Conservation (phyloP, 2,113 vertebrate species). For the Pantherophis guttatus region DNA sequence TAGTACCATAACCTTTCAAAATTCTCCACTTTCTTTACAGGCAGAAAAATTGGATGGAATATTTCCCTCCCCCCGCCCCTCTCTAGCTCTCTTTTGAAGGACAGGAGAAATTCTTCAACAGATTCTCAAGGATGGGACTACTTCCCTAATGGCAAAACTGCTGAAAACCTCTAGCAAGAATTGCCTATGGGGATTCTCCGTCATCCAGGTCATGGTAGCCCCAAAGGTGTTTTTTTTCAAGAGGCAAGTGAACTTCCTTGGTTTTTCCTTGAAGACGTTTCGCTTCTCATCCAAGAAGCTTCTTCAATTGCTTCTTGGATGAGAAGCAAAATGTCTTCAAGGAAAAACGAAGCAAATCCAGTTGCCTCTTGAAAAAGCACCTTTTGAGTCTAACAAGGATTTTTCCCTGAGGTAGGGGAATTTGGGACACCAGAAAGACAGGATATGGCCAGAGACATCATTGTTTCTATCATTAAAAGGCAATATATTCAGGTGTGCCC, state of each 20-base stretch:
- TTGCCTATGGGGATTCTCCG: background rate
- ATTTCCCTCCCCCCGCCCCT: background rate
- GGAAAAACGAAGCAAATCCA: background rate
- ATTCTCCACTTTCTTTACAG: background rate
- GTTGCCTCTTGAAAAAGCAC: background rate
- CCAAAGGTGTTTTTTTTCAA: background rate
- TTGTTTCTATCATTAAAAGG: background rate
- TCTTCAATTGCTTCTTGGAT: background rate
- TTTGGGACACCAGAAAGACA: background rate
- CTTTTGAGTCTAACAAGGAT: background rate
- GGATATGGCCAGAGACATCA: background rate
- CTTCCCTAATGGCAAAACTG: background rate
- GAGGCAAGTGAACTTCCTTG: background rate
- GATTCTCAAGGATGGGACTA: background rate
- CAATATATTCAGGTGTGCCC: background rate
- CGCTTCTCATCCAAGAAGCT: background rate
- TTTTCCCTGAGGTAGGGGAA: background rate
- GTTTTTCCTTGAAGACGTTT: background rate
- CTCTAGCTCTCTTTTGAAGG: background rate
- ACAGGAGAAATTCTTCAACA: background rate
- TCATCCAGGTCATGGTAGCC: background rate
- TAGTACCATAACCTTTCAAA: background rate
- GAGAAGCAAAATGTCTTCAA: background rate
- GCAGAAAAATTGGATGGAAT: background rate
- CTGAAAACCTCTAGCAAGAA: background rate